A percentile compares a stretch with the other conserved stretches of the same genome.
Conservation (phyloP, 2,113 vertebrate species). For the Indri indri region DNA sequence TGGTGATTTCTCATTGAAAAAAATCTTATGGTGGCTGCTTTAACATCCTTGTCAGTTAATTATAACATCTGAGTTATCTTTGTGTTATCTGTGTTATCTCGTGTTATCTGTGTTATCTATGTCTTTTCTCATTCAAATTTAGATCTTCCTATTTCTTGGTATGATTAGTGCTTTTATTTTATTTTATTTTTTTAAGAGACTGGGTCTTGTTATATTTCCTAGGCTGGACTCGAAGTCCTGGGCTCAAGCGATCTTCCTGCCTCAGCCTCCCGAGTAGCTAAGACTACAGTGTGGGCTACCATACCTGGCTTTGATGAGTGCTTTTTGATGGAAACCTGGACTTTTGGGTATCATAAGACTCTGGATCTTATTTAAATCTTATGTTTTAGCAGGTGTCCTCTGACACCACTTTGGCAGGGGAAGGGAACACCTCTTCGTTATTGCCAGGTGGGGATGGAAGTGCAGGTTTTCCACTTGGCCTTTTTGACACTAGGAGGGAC, state of each 20-base stretch:
- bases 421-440: not conserved
- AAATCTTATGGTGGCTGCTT: not conserved
- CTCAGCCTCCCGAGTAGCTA: no score
- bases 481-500: not conserved
- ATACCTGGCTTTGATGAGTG: not conserved
- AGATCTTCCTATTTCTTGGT: not conserved
- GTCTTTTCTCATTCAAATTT: not conserved
- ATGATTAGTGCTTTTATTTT: not conserved
- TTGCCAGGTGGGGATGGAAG: not conserved
- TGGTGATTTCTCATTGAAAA: not conserved
- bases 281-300: no score
- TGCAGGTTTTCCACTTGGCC: not conserved
- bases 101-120: no score
- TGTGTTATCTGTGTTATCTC: not conserved
- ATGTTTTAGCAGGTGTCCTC: not conserved
- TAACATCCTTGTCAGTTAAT: not conserved
- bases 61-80: not conserved
- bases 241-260: no score
- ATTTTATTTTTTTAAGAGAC: no score
- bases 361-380: not conserved
- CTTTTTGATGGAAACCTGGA: not conserved
- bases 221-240: no score
- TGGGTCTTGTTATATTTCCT: no score
- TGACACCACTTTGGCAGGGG: not conserved
- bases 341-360: not conserved